Evolutionary conservation across 1,140 invertebrate genomes (phyloP).

Genomic region (Sitobion miscanthi): DNA sequence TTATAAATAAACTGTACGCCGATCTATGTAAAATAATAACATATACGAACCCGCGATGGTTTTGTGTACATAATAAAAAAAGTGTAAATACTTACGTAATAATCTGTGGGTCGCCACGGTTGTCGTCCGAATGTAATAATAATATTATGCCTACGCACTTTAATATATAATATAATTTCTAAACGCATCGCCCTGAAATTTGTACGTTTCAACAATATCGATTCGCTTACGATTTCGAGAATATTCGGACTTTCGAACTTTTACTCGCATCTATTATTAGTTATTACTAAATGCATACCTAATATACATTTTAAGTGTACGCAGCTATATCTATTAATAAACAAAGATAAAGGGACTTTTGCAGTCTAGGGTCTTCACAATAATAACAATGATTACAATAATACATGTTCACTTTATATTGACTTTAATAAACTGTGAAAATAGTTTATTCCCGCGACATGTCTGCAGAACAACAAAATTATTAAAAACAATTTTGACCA

Average conservation of each 20-base stretch:
- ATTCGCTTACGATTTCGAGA: background rate
- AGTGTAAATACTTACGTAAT: no score
- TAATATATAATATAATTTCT: background rate
- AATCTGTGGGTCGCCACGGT: no score
- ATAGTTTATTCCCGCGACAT: background rate
- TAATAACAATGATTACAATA: background rate
- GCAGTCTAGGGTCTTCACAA: background rate
- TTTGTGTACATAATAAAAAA: no score
- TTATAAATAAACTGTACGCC: background rate
- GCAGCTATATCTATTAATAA: background rate
- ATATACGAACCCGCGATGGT: no score
- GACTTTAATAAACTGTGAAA: background rate
- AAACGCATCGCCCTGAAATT: background rate
- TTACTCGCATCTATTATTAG: constrained; percentile 10
- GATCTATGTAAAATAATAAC: background rate
- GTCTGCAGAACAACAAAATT: background rate
- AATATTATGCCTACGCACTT: background rate
- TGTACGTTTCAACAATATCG: background rate
- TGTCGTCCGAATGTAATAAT: no score
- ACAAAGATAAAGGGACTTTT: background rate
- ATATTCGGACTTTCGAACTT: background rate
- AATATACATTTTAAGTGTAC: background rate
- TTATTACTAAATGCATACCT: constrained; percentile 12
- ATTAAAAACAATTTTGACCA: background rate
- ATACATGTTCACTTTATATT: background rate